These are phyloP conservation scores for Ochropleura leucogaster DNA, from an alignment of 2,888 invertebrate species.

Conservation along the genomic window DNA sequence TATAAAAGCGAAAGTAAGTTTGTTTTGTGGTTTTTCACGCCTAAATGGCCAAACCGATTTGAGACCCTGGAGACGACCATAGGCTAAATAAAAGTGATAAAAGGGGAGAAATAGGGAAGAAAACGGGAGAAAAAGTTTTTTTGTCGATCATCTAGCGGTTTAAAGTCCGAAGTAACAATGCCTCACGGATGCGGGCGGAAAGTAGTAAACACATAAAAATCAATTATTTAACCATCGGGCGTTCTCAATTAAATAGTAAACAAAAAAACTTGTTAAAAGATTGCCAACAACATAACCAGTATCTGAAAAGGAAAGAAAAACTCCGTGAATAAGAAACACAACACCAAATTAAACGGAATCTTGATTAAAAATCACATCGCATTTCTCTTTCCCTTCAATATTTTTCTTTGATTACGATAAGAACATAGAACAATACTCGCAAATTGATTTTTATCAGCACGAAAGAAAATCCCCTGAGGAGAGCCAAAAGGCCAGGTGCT, in stretches of 20 bases:
- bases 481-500: constrained; percentile 57
- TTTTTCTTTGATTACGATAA: constrained; percentile 63
- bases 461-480: constrained; percentile 33
- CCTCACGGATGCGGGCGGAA: too few species aligned
- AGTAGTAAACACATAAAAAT: not conserved
- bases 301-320: not conserved
- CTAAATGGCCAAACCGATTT: too few species aligned
- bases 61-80: too few species aligned
- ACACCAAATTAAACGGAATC: constrained; percentile 43
- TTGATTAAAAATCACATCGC: constrained; percentile 49
- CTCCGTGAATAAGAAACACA: constrained; percentile 9
- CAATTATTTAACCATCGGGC: not conserved
- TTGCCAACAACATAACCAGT: not conserved
- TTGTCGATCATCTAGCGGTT: too few species aligned
- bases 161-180: too few species aligned
- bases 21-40: too few species aligned
- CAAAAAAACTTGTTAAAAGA: not conserved
- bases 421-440: constrained; percentile 48
- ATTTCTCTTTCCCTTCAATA: constrained; percentile 51
- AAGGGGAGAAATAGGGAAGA: too few species aligned
- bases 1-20: too few species aligned
- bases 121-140: too few species aligned
- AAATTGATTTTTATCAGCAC: constrained; percentile 63
- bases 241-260: not conserved
- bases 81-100: too few species aligned